Evolutionary conservation across 1,140 invertebrate genomes (phyloP), one percentile per base, ranked within the genome.

Genomic region (Episyrphus balteatus): DNA sequence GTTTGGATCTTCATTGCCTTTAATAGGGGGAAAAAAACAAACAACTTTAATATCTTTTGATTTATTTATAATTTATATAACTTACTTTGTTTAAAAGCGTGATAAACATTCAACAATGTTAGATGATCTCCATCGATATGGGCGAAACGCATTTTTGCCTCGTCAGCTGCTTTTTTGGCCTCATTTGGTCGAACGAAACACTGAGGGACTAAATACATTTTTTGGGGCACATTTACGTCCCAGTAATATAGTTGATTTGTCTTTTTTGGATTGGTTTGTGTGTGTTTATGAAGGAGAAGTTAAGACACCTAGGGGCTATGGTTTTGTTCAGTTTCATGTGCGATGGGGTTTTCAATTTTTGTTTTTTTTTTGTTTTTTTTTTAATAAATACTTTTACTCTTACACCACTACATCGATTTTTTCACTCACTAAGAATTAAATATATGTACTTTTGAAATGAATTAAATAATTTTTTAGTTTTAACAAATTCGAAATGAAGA

Each of bases 91-190:
- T 99, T 99, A 66, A 99, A 99, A 21, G 96, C 95, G 67, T 99
- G 96, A 66, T 98, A 99, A 3, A 99, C 96, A 69, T 99, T 99
- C 17, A 99, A 79, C 48, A 99, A 73, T 5, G 96, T 99, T 50
- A 99, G 77, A 70, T 99, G 97, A 73, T 99, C 97, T 18, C 97
- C 97, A 73, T 99, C 96, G 57, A 99, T 96, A 74, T 99, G 97
- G 1, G 96, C 95, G 72, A 99, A 99, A 47, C 94, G 77, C 86
- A 96, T 94, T 78, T 99, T 99, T 51, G 95, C 89, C 70, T 99
- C 95, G 70, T 99, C 97, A 5, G 97, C 94, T 41, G 92, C 91
- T 70, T 98, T 98, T 74, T 96, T 93, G n/a, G 88, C 88, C 72
- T 99, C 96, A 71, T 95, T 95, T 31, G 97, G 97, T 64, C 97